A percentile compares a stretch with the other conserved stretches of the same genome.
Evolutionary conservation across 2,113 vertebrate species (phyloP).

Genomic region (Myanophis thanlyinensis): DNA sequence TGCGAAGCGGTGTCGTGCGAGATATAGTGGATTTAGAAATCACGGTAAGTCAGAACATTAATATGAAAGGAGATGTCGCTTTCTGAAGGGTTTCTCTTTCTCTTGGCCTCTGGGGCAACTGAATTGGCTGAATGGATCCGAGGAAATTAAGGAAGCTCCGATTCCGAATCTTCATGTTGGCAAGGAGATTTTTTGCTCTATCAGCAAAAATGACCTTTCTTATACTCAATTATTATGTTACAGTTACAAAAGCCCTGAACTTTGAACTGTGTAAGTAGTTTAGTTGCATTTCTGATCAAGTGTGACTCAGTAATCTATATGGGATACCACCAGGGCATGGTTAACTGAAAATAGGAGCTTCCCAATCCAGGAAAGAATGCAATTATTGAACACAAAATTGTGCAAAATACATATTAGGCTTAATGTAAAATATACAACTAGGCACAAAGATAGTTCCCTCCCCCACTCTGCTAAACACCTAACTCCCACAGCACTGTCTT

Average conservation of each 20-base stretch:
- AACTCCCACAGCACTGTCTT: background rate
- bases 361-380: background rate
- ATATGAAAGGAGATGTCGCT: background rate
- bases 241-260: background rate
- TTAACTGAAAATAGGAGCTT: background rate
- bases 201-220: background rate
- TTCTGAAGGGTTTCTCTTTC: accelerated
- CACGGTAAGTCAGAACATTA: conserved; percentile 72
- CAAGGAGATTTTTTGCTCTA: background rate
- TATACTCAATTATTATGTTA: accelerated
- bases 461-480: background rate
- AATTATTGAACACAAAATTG: background rate
- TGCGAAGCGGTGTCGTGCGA: conserved; percentile 82
- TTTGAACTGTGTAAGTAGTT: background rate
- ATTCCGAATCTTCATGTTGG: background rate
- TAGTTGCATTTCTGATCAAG: background rate
- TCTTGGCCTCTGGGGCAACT: accelerated
- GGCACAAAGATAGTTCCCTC: background rate
- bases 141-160: background rate
- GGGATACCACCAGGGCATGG: background rate
- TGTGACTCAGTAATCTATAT: background rate
- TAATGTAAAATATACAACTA: background rate
- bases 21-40: conserved; percentile 90
- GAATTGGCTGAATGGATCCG: accelerated
- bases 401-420: background rate